Conservation (phyloP, 1,140 invertebrate species). For the Drosophila asahinai region DNA sequence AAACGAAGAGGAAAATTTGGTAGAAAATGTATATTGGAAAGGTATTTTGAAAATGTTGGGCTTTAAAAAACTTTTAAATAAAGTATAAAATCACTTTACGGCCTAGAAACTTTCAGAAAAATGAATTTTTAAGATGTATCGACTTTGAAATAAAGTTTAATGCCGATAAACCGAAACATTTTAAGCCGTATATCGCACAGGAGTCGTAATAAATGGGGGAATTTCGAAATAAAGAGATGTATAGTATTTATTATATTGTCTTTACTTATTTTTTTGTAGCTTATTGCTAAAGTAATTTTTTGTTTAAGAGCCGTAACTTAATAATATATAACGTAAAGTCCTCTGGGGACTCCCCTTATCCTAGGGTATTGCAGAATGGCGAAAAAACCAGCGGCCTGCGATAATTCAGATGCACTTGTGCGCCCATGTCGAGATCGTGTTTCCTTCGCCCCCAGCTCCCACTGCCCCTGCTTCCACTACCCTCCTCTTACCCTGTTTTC, state of each 20-base stretch:
- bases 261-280: too few relatives aligned
- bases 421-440: constrained; percentile 76
- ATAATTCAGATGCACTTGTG: constrained; percentile 81
- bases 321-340: neutral
- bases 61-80: neutral
- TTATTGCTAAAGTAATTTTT: too few relatives aligned
- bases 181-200: too few relatives aligned
- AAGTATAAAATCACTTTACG: neutral
- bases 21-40: neutral
- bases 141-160: too few relatives aligned
- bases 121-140: too few relatives aligned
- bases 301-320: too few relatives aligned
- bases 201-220: too few relatives aligned
- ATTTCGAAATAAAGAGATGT: too few relatives aligned
- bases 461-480: neutral
- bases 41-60: neutral
- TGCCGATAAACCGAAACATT: too few relatives aligned
- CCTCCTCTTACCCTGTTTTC: constrained; percentile 42
- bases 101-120: too few relatives aligned
- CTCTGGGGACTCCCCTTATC: neutral
- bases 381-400: constrained; percentile 60
- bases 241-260: too few relatives aligned
- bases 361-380: constrained; percentile 10
- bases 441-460: constrained; percentile 23
- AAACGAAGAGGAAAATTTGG: neutral